A percentile compares a stretch with the other conserved stretches of the same genome.
phyloP scores from a whole-genome alignment of 1,140 invertebrate genomes.

The Hyphantria cunea region DNA sequence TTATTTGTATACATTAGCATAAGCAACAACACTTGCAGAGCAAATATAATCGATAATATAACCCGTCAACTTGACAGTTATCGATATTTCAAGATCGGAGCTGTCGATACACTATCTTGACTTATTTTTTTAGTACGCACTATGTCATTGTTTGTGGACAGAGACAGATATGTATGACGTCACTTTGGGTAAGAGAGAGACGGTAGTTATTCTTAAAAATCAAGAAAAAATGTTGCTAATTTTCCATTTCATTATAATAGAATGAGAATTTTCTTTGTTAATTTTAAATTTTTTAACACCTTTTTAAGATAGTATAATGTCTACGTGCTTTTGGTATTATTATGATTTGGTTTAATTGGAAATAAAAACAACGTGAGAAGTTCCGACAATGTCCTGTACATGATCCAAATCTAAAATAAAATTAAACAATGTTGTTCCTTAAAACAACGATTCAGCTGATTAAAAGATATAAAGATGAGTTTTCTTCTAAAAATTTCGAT shows the following conservation, averaged over 20 bases:
- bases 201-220: slow-evolving; percentile 9
- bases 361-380: too few species aligned
- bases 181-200: slow-evolving; percentile 49
- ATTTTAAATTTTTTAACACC: slow-evolving; percentile 13
- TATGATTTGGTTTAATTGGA: too few species aligned
- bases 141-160: slow-evolving; percentile 75
- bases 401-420: too few species aligned
- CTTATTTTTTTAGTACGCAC: slow-evolving; percentile 70
- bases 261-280: slow-evolving; percentile 39
- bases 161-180: slow-evolving; percentile 49
- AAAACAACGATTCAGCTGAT: too few species aligned
- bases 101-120: slow-evolving; percentile 45
- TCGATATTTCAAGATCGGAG: slow-evolving; percentile 45
- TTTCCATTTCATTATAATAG: slow-evolving; percentile 58
- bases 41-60: slow-evolving; percentile 26
- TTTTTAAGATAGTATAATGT: too few species aligned
- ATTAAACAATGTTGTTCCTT: too few species aligned
- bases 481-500: too few species aligned
- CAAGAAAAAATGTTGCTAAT: slow-evolving; percentile 44
- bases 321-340: too few species aligned
- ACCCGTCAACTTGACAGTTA: slow-evolving; percentile 32
- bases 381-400: too few species aligned
- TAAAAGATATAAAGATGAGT: too few species aligned
- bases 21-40: slow-evolving; percentile 9
- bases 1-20: too few species aligned